Conservation (phyloP, 64 coral and sea anemone genomes). For the Orbicella faveolata region DNA sequence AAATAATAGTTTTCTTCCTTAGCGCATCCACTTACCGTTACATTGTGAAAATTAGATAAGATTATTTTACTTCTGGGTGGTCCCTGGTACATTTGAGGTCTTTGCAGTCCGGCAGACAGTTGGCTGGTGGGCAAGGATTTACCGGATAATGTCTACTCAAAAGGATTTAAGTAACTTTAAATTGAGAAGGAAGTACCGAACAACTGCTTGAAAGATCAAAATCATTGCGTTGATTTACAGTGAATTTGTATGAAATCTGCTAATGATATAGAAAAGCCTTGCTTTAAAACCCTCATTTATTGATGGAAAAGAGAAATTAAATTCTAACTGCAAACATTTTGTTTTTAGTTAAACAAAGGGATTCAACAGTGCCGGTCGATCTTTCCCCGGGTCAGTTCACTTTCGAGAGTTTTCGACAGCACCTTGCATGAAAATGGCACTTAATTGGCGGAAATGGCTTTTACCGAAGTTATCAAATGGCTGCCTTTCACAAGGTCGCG, state of each 20-base stretch:
- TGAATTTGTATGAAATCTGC: neutral
- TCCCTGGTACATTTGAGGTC: no score
- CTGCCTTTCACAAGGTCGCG: neutral
- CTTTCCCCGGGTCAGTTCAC: neutral
- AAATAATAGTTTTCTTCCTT: no score
- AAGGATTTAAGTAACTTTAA: neutral
- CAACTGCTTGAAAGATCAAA: neutral
- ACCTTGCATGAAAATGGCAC: neutral
- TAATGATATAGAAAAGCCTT: neutral
- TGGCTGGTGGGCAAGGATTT: neutral
- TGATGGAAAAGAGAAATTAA: no score
- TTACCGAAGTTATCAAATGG: neutral
- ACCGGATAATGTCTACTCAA: neutral
- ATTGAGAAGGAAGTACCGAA: neutral
- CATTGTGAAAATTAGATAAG: no score
- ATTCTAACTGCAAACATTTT: neutral
- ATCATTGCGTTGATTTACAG: neutral
- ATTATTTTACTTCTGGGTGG: no score
- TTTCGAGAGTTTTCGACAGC: neutral
- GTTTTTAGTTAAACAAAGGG: neutral
- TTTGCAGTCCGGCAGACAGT: neutral
- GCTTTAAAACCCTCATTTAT: neutral
- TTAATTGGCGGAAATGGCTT: slow-evolving; percentile 4
- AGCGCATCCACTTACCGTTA: no score
- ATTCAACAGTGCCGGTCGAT: no score